Evolutionary conservation across 1,140 invertebrate genomes (phyloP).

Genomic region (Oryctes rhinoceros): DNA sequence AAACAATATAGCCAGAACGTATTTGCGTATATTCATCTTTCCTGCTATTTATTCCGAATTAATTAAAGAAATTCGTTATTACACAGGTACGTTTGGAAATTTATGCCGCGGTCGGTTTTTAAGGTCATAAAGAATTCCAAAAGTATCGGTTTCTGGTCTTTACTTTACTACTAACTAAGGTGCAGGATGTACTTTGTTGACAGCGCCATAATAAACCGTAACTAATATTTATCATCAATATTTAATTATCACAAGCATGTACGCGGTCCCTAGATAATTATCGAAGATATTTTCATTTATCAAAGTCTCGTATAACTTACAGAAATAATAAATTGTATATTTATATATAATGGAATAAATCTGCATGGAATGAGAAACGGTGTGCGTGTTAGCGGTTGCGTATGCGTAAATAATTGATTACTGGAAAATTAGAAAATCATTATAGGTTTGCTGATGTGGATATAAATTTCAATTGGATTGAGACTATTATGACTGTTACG

Average conservation of each 20-base stretch:
- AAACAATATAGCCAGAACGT: conserved; percentile 4
- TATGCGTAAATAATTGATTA: conserved; percentile 1
- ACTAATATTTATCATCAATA: conserved; percentile 35
- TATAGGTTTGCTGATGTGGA: background rate
- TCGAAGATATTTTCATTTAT: conserved; percentile 31
- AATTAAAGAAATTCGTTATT: conserved; percentile 6
- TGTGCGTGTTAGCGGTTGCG: background rate
- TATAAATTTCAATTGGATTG: too few species aligned
- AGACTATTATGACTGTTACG: too few species aligned
- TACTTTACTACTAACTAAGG: background rate
- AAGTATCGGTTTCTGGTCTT: background rate
- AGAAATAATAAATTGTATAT: conserved; percentile 8
- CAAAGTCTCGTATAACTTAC: conserved; percentile 2
- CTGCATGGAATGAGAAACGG: conserved; percentile 20
- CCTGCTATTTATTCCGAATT: background rate
- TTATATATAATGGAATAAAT: conserved; percentile 26
- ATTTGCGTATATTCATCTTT: background rate
- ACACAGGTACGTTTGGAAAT: background rate
- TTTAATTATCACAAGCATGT: conserved; percentile 23
- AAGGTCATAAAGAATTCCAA: conserved; percentile 13
- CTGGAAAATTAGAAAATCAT: conserved; percentile 25
- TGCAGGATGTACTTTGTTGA: conserved; percentile 24
- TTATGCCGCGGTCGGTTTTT: background rate
- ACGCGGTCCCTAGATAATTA: conserved; percentile 10
- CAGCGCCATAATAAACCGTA: conserved; percentile 4